Evolutionary conservation across 92 coral and sea anemone genomes (phyloP), one percentile per base, ranked within the genome.

Genomic region (Zoanthus solanderi): DNA sequence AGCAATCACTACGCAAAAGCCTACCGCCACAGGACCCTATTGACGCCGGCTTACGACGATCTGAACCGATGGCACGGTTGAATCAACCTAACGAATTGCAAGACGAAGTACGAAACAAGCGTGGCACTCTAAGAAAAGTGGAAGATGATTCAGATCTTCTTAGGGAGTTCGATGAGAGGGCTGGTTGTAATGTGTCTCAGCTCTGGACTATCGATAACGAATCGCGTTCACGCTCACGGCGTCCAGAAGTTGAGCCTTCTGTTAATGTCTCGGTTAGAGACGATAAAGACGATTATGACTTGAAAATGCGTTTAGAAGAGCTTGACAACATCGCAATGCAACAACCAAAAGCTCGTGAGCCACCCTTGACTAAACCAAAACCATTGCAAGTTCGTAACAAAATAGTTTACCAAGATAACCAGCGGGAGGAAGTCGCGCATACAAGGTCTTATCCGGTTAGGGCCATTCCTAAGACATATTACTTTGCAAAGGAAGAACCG

Each of bases 151-250:
- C 95, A 7, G 98, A 95, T 28, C 92, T 93, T 68, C 91, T 83
- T 9, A 61, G 58, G 47, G 82, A 92, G 65, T 93, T 91, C 67
- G 99, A 96, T 76, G 96, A 89, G 65, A 90, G 95, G 79, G 93
- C 90, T 44, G 99, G 99, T 83, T 98, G 90, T 7, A 92, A 92
- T 73, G 96, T 96, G n/a, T 96, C 99, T 5, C 93, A 96, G 23
- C 89, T 96, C 45, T 95, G 93, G 92, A 94, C 94, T 28, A 96
- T 96, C 79, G 99, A 94, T 60, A 95, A 93, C 57, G 99, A 96
- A 83, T 83, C 95, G 29, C 73, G 87, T 0, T 92, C 88, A 45
- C 94, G 93, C 31, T 84, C 92, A 56, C 93, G 85, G 18, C 52
- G 85, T 32, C 84, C 45, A 50, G 91, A 71, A 65, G 89, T 88